Conservation (phyloP, 2,113 vertebrate genomes). For the Equus przewalskii region DNA sequence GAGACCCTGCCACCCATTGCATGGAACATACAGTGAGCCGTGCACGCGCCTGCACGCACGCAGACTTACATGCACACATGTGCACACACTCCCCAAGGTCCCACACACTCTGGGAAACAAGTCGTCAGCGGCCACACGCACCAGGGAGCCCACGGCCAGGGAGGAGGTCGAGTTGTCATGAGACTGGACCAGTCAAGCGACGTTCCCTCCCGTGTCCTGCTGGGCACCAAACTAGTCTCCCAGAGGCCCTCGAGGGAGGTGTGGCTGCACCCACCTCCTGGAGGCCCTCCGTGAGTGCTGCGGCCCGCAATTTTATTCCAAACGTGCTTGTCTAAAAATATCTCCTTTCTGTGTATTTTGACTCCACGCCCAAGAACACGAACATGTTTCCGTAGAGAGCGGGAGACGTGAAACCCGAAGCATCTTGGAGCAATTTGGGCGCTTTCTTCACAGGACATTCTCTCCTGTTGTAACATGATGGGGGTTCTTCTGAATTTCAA, state of each 20-base stretch:
- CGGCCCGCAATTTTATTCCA: slow-evolving; percentile 67
- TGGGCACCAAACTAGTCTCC: rapidly evolving
- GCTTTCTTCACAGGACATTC: slow-evolving; percentile 80
- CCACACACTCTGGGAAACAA: rapidly evolving
- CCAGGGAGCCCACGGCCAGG: rapidly evolving
- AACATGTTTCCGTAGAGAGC: slow-evolving; percentile 78
- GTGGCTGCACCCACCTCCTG: neutral
- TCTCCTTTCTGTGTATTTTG: slow-evolving; percentile 84
- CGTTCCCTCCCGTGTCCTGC: rapidly evolving
- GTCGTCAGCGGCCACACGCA: rapidly evolving
- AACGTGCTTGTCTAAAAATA: slow-evolving; percentile 86
- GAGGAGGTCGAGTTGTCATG: rapidly evolving
- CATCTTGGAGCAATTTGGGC: slow-evolving; percentile 87
- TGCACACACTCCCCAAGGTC: neutral
- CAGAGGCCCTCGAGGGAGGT: neutral
- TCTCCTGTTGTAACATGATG: slow-evolving; percentile 75
- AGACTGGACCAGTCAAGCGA: rapidly evolving
- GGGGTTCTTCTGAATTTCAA: slow-evolving; percentile 82
- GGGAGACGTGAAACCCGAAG: slow-evolving; percentile 69
- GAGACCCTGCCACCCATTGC: rapidly evolving
- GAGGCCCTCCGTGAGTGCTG: neutral
- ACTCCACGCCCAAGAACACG: slow-evolving; percentile 85
- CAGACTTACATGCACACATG: rapidly evolving
- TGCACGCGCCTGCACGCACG: rapidly evolving
- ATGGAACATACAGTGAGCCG: rapidly evolving